A percentile compares a stretch with the other conserved stretches of the same genome.
Evolutionary conservation across 2,797 vertebrate species (phyloP).

Genomic region (Malurus leucopterus): DNA sequence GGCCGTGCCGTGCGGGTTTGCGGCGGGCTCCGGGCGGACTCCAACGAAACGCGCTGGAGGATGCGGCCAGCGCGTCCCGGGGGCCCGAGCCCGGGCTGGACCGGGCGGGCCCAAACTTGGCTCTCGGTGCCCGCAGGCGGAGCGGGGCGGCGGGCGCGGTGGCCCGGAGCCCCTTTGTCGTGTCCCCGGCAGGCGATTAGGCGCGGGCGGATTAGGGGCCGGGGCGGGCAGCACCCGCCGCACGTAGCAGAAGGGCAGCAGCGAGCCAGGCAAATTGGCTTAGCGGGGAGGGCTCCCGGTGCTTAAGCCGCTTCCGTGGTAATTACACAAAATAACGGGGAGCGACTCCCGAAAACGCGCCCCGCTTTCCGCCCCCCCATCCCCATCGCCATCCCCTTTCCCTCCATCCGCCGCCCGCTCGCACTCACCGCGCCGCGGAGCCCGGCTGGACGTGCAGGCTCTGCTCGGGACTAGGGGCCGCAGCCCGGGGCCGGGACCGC

Average conservation of each 20-base stretch:
- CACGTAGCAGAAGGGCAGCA: constrained; percentile 70
- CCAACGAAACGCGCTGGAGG: background rate
- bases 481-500: background rate
- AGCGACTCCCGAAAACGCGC: background rate
- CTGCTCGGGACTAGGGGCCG: background rate
- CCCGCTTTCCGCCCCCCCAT: background rate
- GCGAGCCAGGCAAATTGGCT: constrained; percentile 74
- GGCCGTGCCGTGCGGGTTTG: background rate
- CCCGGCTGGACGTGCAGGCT: constrained; percentile 6
- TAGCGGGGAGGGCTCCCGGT: constrained; percentile 73
- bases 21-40: background rate
- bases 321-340: constrained; percentile 73
- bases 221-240: constrained; percentile 66
- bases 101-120: background rate
- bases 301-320: constrained; percentile 74
- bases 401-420: background rate
- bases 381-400: background rate
- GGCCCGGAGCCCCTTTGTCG: background rate
- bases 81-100: background rate
- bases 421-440: constrained; percentile 9
- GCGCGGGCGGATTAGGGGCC: constrained; percentile 72
- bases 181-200: constrained; percentile 53
- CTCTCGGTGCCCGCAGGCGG: background rate
- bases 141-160: background rate
- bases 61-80: background rate